Evolutionary conservation across 1,140 invertebrate genomes (phyloP), one percentile per base, ranked within the genome.

Genomic region (Mesaphorura yosii): DNA sequence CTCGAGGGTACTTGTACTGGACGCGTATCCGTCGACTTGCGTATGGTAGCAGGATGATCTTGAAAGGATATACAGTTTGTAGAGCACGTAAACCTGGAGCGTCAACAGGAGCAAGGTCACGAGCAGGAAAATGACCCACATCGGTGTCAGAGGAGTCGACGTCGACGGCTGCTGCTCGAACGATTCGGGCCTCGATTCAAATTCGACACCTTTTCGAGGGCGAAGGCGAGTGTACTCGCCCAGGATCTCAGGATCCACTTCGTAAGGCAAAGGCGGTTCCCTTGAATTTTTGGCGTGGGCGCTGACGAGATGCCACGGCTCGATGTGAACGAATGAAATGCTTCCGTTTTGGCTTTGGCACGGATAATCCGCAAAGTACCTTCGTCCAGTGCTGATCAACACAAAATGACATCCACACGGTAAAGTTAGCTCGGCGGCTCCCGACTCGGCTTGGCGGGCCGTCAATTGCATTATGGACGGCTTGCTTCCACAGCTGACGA

Each of bases 81-180:
- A 34, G 20, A 48, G 22, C 6, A 31, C 37, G 46, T 48, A 48
- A 7, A 6, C 6, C 28, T 48, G 46, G 19, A 48, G 19, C 7
- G 27, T 15, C 14, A 48, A 48, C 4, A 48, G 22, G 20, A 48
- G 7, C 3, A 48, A 5, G 10, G 25, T 26, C 20, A 22, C 20
- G 6, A 48, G 29, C 20, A 12, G 14, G 27, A 48, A 48, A 26
- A 48, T 34, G 4, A 48, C 17, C 46, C 46, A 48, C 4, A 48
- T 10, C 4, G 28, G 15, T 34, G 27, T 26, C 10, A 5, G 10
- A 5, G 10, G 28, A 27, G 29, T 4, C 14, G 10, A 20, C 25
- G 7, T 46, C 44, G 10, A 7, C 4, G 5, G 19, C 6, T 4
- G 44, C 44, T 20, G 44, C 29, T n/a, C n/a, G 6, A 28, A 46